Evolutionary conservation across 2,888 invertebrate genomes (phyloP).

Genomic region (Lasioglossum marginatum): DNA sequence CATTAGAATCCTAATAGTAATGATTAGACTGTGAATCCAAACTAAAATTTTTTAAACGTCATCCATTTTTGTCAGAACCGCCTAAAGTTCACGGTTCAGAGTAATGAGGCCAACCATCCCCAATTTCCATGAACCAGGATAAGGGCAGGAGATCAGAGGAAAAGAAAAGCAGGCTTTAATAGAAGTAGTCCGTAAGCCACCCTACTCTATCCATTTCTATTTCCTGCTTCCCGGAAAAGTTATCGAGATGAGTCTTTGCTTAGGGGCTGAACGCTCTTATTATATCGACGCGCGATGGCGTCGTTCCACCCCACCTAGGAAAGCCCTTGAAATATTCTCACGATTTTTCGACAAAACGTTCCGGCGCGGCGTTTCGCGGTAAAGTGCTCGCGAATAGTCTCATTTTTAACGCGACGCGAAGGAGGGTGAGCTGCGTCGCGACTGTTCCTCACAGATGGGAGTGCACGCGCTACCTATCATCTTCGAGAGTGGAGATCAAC

Average conservation of each 20-base stretch:
- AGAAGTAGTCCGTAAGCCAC: constrained; percentile 39
- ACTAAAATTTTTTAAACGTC: background rate
- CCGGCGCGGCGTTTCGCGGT: constrained; percentile 71
- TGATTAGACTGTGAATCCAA: no score
- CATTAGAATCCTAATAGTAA: no score
- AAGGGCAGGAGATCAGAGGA: background rate
- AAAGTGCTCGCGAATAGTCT: constrained; percentile 80
- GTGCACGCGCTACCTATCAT: constrained; percentile 12
- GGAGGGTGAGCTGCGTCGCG: constrained; percentile 34
- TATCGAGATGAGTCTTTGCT: constrained; percentile 58
- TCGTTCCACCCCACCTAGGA: constrained; percentile 54
- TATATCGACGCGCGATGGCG: constrained; percentile 71
- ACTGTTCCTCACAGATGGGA: constrained; percentile 21
- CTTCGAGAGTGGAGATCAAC: background rate
- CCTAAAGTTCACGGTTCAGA: background rate
- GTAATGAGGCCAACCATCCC: background rate
- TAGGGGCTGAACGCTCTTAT: constrained; percentile 59
- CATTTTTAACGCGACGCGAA: constrained; percentile 76
- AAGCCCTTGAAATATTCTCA: constrained; percentile 79
- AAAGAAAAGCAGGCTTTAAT: constrained; percentile 17
- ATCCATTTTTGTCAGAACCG: background rate
- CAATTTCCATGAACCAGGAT: background rate
- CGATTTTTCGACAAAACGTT: constrained; percentile 80
- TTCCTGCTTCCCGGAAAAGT: constrained; percentile 69
- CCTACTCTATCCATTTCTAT: constrained; percentile 76